These are phyloP conservation scores for Hydropotes inermis DNA, from an alignment of 2,113 vertebrate genomes.

Conservation along the genomic window DNA sequence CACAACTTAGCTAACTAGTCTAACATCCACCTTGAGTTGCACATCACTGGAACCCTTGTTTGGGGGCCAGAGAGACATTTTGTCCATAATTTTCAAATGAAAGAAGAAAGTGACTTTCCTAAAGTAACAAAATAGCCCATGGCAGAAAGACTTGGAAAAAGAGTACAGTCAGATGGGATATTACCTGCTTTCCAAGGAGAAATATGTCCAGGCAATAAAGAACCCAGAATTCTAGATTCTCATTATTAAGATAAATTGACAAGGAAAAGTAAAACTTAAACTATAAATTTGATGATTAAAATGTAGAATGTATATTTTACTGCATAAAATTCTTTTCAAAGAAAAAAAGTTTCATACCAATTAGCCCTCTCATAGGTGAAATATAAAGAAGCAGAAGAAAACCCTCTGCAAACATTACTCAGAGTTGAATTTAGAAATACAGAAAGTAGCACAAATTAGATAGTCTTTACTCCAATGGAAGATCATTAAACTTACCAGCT, in stretches of 20 bases:
- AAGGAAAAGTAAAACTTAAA: background rate
- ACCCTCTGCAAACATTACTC: background rate
- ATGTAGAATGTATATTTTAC: background rate
- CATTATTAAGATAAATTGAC: constrained; percentile 9
- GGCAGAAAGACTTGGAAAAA: background rate
- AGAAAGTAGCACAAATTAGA: background rate
- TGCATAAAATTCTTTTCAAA: constrained; percentile 24
- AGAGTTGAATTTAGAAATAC: background rate
- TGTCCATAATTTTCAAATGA: background rate
- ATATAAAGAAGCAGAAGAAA: background rate
- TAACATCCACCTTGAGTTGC: background rate
- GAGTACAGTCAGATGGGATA: background rate
- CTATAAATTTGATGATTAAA: background rate
- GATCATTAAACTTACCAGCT: constrained; percentile 86
- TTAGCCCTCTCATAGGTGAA: background rate
- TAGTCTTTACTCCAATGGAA: background rate
- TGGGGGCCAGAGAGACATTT: background rate
- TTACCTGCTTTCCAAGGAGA: background rate
- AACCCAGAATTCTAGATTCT: background rate
- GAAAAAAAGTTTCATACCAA: background rate
- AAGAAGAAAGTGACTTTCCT: constrained; percentile 11
- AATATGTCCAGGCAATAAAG: background rate
- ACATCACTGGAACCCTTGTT: background rate
- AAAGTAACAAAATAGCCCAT: background rate
- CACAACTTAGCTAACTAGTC: background rate